Base-by-base conservation (phyloP, 2,113 vertebrate genomes). In the Pterophyllum scalare region DNA sequence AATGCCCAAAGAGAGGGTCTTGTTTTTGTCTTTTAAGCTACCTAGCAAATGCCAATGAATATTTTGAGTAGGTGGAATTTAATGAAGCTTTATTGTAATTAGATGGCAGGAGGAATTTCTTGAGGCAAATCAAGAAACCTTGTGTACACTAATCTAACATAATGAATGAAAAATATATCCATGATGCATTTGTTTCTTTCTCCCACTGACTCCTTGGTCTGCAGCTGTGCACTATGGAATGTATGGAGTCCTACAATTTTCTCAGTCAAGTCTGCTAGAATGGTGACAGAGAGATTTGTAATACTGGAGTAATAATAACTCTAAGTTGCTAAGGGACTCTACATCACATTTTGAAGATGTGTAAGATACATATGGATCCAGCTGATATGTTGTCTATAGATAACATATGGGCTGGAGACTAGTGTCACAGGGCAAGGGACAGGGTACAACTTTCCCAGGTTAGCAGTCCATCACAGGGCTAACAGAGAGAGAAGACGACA, bases 81-180 rank as follows among this genome's bases (percentile, higher is more conserved):
- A 70, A 70, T 70, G 49, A 70, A 70, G 43, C 43, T 70, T 49
- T 70, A 70, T 70, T 70, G 17, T 72, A 72, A 72, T 72, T 52
- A 28, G 65, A 52, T 52, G 43, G 43, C 65, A 72, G 65, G 43
- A 70, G 24, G 15, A 72, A 52, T 72, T 72, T 72, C 65, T 52
- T 72, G 65, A 72, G 43, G 65, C 43, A 52, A 20, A 49, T 72
- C 24, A 52, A 72, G 40, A 28, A 70, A 49, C 64, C 64, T 70
- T 49, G 22, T 70, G 40, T 52, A 52, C 17, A 6, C 43, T 28
- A 72, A 49, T 11, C 24, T 49, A 70, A 28, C 15, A 46, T 15
- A 20, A 43, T 28, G 43, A 43, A 49, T 28, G 24, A 13, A 49
- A 70, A 70, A 72, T 46, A 31, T 20, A 52, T 52, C 17, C 19